Conservation (phyloP, 1,140 invertebrate genomes). For the Parasteatoda tepidariorum region DNA sequence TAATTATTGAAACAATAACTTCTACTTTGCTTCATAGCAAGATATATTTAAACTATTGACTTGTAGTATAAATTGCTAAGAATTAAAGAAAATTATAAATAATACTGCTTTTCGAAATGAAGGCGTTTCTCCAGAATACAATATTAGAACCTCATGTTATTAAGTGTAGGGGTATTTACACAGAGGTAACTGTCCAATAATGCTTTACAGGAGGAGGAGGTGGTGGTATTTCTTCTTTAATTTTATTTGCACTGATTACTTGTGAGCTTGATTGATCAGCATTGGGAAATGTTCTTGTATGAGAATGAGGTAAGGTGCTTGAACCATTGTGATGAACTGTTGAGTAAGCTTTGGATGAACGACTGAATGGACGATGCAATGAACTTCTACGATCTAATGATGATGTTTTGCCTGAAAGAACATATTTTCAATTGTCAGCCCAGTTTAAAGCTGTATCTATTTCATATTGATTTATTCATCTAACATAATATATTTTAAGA, state of each 20-base stretch:
- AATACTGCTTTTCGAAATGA: too few species aligned
- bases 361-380: conserved; percentile 41
- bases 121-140: too few species aligned
- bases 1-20: too few species aligned
- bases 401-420: conserved; percentile 21
- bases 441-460: too few species aligned
- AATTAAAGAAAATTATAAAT: too few species aligned
- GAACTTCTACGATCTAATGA: conserved; percentile 36
- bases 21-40: too few species aligned
- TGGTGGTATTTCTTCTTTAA: conserved; percentile 16
- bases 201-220: conserved; percentile 30
- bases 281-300: not conserved
- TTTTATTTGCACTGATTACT: not conserved
- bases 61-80: too few species aligned
- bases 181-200: conserved; percentile 59
- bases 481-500: too few species aligned
- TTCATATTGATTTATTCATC: too few species aligned
- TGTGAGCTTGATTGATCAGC: not conserved
- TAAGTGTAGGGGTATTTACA: conserved; percentile 28
- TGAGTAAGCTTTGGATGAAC: conserved; percentile 27
- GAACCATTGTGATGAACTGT: not conserved
- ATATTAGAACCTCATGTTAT: too few species aligned
- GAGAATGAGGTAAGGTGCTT: not conserved
- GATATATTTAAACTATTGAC: too few species aligned
- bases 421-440: too few species aligned